A percentile compares a stretch with the other conserved stretches of the same genome.
Evolutionary conservation across 2,797 vertebrate species (phyloP).

Genomic region (Adrianichthys oophorus): DNA sequence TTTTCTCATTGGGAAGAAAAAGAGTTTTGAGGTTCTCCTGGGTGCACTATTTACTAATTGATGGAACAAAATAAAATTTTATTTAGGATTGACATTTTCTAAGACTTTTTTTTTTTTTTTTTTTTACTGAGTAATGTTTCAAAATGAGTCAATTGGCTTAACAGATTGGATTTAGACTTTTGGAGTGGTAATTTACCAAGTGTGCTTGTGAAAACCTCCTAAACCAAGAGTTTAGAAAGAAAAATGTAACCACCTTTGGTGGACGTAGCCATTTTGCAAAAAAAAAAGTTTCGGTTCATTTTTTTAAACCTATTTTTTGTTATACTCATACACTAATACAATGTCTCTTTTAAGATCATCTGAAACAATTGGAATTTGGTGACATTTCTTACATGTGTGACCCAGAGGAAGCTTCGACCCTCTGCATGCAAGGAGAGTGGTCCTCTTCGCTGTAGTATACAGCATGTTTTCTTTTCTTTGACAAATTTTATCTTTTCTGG

Average conservation of each 20-base stretch:
- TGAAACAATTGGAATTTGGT: conserved; percentile 43
- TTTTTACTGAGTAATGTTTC: conserved; percentile 19
- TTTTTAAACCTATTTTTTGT: conserved; percentile 33
- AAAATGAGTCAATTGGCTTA: conserved; percentile 35
- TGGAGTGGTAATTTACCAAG: conserved; percentile 37
- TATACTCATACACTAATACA: conserved; percentile 31
- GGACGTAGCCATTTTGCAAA: conserved; percentile 56
- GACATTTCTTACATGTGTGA: conserved; percentile 52
- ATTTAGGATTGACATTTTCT: conserved; percentile 39
- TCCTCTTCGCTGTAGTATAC: conserved; percentile 82
- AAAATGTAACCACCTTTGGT: conserved; percentile 45
- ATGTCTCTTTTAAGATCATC: conserved; percentile 39
- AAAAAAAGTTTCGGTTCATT: conserved; percentile 28
- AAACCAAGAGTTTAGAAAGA: conserved; percentile 42
- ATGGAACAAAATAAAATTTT: conserved; percentile 25
- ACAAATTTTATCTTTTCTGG: conserved; percentile 89
- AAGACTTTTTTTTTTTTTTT: conserved; percentile 4
- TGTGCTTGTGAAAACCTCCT: conserved; percentile 43
- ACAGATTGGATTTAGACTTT: conserved; percentile 56
- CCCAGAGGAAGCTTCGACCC: conserved; percentile 80
- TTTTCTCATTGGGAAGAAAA: conserved; percentile 65
- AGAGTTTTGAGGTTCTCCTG: conserved; percentile 80
- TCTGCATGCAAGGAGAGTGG: conserved; percentile 79
- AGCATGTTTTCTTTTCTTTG: conserved; percentile 81
- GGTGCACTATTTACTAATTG: conserved; percentile 53